Evolutionary conservation across 1,140 invertebrate genomes (phyloP), one percentile per base, ranked within the genome.

Genomic region (Mylabris phalerata): DNA sequence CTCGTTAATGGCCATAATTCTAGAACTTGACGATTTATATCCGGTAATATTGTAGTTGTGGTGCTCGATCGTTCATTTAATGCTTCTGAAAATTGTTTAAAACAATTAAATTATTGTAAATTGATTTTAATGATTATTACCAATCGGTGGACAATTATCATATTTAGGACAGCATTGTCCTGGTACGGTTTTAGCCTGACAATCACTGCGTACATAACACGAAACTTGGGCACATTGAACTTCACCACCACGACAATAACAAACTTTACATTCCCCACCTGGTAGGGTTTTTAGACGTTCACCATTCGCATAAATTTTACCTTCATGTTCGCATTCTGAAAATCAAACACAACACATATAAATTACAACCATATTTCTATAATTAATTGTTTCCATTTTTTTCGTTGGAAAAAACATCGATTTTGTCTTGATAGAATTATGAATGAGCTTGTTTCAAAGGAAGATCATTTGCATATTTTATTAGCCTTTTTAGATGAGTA

Each of bases 131-230:
- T 19, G 19, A 19, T 19, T 19, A 19, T 19, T 71, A 82, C 80
- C 83, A 75, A 81, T 78, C 40, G 81, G 79, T 41, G 86, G 84
- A 73, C 88, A 89, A 73, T 89, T 84, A 65, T 89, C 85, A 69
- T 89, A 90, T 66, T 86, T 83, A 2, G 87, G 88, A 68, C 88
- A 90, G 71, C 88, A 90, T 62, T 84, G 79, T 6, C 86, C 86
- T 2, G 81, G 76, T 38, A 87, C 80, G 57, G 82, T 80, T 56
- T 79, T 79, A 57, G 82, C 86, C 66, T 82, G 79, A 72, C 88
- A 90, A 71, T 90, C 87, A 60, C 83, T 82, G 41, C 87, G 76
- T 58, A 81, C 80, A 74, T 84, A 88, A 73, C 88, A 90, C 41
- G 85, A 84, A 48, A 89, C 84, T 45, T 84, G 78, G 42, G 83